These are phyloP conservation scores for Ridgeia piscesae DNA, from an alignment of 1,140 invertebrate genomes.

Conservation along the genomic window DNA sequence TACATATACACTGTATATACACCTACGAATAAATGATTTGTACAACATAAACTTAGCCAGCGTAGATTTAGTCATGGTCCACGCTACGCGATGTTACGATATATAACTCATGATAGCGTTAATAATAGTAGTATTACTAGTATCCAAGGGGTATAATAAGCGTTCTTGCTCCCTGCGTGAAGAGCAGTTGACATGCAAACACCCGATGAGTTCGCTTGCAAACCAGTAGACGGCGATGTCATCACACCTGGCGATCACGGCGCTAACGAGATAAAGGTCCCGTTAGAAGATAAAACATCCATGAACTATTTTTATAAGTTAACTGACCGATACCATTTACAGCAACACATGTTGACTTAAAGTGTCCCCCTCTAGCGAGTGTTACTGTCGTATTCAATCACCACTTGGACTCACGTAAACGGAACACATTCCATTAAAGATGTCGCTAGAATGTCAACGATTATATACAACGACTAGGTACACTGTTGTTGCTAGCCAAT, in stretches of 20 bases:
- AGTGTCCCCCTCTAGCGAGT: neutral
- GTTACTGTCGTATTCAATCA: neutral
- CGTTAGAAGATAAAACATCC: too few relatives aligned
- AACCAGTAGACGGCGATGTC: neutral
- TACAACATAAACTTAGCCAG: neutral
- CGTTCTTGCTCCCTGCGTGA: neutral
- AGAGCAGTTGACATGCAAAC: neutral
- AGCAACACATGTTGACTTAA: neutral
- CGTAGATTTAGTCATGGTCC: neutral
- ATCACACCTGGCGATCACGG: neutral
- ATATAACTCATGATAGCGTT: neutral
- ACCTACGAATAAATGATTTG: neutral
- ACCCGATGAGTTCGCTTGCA: neutral
- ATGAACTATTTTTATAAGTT: neutral
- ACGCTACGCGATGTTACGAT: neutral
- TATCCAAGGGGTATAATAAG: too few relatives aligned
- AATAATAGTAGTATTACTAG: too few relatives aligned
- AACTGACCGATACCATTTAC: neutral
- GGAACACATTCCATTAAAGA: neutral
- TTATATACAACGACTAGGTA: neutral
- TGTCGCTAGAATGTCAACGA: neutral
- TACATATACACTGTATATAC: neutral
- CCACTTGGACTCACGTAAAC: neutral
- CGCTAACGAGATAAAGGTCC: neutral
- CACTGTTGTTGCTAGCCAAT: neutral